Conservation (phyloP, 1,140 invertebrate species). For the Drosophila obscura region DNA sequence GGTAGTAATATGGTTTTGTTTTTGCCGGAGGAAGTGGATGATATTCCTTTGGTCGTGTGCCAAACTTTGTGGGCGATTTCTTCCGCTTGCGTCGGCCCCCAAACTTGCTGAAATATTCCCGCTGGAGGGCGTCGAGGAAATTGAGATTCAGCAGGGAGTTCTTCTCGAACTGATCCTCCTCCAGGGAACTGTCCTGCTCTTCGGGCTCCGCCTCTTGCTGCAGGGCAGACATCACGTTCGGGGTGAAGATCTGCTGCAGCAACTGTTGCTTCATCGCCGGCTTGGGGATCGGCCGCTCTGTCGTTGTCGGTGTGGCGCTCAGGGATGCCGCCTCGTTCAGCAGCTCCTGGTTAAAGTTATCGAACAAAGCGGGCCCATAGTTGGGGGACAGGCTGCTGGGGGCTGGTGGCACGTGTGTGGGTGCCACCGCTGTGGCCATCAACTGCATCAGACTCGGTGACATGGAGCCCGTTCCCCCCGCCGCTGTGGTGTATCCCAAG, state of each 20-base stretch:
- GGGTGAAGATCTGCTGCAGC: conserved; percentile 64
- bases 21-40: background rate
- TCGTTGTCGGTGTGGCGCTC: conserved; percentile 28
- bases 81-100: conserved; percentile 55
- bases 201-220: conserved; percentile 6
- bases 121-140: conserved; percentile 68
- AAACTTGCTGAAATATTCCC: conserved; percentile 59
- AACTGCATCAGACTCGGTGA: conserved; percentile 62
- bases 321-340: conserved; percentile 3
- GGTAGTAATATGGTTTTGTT: conserved; percentile 16
- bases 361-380: conserved; percentile 63
- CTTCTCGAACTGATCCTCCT: conserved; percentile 46
- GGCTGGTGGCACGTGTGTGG: conserved; percentile 34
- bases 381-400: conserved; percentile 50
- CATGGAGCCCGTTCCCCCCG: conserved; percentile 50
- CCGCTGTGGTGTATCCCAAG: conserved; percentile 68
- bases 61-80: conserved; percentile 24
- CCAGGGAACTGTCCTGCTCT: conserved; percentile 6
- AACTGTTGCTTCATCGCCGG: conserved; percentile 43
- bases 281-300: conserved; percentile 26
- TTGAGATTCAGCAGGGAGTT: conserved; percentile 61
- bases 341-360: conserved; percentile 45
- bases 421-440: conserved; percentile 47
- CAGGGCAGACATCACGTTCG: conserved; percentile 42
- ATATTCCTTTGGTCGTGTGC: conserved; percentile 13